Evolutionary conservation across 1,140 invertebrate genomes (phyloP).

Genomic region (Palaemon carinicauda): DNA sequence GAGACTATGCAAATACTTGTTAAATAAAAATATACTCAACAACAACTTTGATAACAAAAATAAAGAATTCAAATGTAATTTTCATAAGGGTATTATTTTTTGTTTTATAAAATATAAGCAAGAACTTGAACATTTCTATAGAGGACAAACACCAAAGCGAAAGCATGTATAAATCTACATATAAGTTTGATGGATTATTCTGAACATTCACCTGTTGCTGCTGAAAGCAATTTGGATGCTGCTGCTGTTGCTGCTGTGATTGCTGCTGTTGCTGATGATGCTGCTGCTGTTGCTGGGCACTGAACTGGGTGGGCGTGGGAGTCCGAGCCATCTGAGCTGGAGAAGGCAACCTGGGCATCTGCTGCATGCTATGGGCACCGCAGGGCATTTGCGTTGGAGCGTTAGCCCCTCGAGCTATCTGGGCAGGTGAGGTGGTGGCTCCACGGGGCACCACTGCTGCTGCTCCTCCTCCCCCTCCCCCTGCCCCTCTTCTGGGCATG

Average conservation of each 20-base stretch:
- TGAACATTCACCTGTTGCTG: conserved; percentile 8
- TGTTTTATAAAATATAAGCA: too few relatives aligned
- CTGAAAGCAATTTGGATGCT: conserved; percentile 32
- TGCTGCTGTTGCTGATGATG: background rate
- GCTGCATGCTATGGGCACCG: conserved; percentile 11
- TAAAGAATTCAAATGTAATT: too few relatives aligned
- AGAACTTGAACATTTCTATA: too few relatives aligned
- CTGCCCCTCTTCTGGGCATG: conserved; percentile 4
- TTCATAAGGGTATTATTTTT: too few relatives aligned
- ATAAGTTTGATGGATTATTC: background rate
- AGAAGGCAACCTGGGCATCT: conserved; percentile 39
- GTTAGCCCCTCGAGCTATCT: background rate
- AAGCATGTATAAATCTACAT: background rate
- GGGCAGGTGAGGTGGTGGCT: background rate
- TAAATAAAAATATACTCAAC: too few relatives aligned
- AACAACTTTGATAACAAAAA: too few relatives aligned
- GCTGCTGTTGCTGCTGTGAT: background rate
- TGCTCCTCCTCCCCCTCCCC: background rate
- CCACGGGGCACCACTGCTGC: background rate
- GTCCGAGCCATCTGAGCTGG: conserved; percentile 42
- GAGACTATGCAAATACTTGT: too few relatives aligned
- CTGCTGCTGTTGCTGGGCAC: conserved; percentile 22
- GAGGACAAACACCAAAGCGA: too few relatives aligned
- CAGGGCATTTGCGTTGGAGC: conserved; percentile 29
- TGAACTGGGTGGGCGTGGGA: conserved; percentile 36